These are phyloP conservation scores for Sminthurinus signatus DNA, from an alignment of 1,140 invertebrate species.

Conservation along the genomic window DNA sequence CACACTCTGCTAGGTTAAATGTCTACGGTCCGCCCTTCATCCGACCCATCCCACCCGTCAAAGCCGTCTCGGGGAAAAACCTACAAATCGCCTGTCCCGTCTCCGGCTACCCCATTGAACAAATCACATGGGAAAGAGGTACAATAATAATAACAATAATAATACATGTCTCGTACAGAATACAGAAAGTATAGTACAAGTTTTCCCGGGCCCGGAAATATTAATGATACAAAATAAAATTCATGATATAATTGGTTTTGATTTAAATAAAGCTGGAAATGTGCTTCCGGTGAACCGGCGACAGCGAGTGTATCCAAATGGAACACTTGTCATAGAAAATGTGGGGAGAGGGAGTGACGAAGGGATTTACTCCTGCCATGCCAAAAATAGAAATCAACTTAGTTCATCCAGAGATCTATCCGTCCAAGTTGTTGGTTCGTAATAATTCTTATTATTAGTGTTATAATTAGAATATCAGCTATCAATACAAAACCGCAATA, in stretches of 20 bases:
- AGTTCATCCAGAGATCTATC: constrained; percentile 41
- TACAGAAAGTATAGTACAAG: too few relatives aligned
- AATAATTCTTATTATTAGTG: too few relatives aligned
- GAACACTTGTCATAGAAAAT: constrained; percentile 58
- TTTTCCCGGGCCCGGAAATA: too few relatives aligned
- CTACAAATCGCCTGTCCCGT: constrained; percentile 75
- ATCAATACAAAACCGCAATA: too few relatives aligned
- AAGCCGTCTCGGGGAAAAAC: constrained; percentile 72
- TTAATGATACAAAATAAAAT: too few relatives aligned
- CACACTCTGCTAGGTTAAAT: constrained; percentile 77
- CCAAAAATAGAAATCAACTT: too few relatives aligned
- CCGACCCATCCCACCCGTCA: constrained; percentile 71
- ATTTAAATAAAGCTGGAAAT: constrained; percentile 53
- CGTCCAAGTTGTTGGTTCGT: constrained; percentile 34
- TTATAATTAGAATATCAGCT: too few relatives aligned
- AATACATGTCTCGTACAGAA: too few relatives aligned
- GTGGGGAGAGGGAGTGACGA: constrained; percentile 55
- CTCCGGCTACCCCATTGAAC: constrained; percentile 54
- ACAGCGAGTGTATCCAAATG: constrained; percentile 67
- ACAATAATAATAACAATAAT: constrained; percentile 32
- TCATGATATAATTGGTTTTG: too few relatives aligned
- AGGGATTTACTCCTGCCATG: constrained; percentile 80
- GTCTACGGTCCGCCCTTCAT: constrained; percentile 84
- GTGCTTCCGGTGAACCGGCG: constrained; percentile 71
- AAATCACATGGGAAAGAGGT: constrained; percentile 52